A percentile compares a stretch with the other conserved stretches of the same genome.
Evolutionary conservation across 1,140 invertebrate species (phyloP).

Genomic region (Orchesella cincta): DNA sequence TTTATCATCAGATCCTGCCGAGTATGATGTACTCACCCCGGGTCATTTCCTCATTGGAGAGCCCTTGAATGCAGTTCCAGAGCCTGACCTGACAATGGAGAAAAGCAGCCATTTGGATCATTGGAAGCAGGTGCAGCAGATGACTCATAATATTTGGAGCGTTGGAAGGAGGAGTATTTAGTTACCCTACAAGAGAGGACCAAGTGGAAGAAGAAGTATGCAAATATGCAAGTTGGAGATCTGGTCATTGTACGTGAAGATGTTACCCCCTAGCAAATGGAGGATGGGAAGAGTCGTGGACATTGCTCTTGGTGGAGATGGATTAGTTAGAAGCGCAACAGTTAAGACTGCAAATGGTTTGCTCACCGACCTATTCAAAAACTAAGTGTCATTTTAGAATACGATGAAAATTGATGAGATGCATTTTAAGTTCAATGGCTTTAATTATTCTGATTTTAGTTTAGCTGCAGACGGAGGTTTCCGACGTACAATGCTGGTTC

Average conservation of each 20-base stretch:
- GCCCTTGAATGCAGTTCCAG: constrained; percentile 30
- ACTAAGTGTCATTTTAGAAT: too few relatives aligned
- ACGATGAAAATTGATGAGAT: too few relatives aligned
- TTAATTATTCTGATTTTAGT: too few relatives aligned
- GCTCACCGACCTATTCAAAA: too few relatives aligned
- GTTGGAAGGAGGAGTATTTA: constrained; percentile 53
- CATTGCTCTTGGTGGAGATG: too few relatives aligned
- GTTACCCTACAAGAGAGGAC: constrained; percentile 46
- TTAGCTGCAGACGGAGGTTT: too few relatives aligned
- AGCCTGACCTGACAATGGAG: not conserved
- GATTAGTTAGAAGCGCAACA: too few relatives aligned
- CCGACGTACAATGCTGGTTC: too few relatives aligned
- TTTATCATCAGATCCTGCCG: constrained; percentile 51
- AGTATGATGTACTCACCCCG: constrained; percentile 52
- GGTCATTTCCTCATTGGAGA: constrained; percentile 46
- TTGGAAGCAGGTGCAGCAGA: constrained; percentile 50
- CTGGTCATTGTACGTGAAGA: constrained; percentile 52
- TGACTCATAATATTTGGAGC: constrained; percentile 53
- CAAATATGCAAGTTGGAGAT: constrained; percentile 44
- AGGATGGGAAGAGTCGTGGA: too few relatives aligned
- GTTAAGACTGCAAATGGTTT: too few relatives aligned
- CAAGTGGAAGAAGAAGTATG: constrained; percentile 51
- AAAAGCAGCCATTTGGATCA: constrained; percentile 34
- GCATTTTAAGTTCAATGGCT: too few relatives aligned
- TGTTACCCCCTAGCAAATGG: constrained; percentile 52